Conservation (phyloP, 2,888 invertebrate species). For the Drosophila meridiana region DNA sequence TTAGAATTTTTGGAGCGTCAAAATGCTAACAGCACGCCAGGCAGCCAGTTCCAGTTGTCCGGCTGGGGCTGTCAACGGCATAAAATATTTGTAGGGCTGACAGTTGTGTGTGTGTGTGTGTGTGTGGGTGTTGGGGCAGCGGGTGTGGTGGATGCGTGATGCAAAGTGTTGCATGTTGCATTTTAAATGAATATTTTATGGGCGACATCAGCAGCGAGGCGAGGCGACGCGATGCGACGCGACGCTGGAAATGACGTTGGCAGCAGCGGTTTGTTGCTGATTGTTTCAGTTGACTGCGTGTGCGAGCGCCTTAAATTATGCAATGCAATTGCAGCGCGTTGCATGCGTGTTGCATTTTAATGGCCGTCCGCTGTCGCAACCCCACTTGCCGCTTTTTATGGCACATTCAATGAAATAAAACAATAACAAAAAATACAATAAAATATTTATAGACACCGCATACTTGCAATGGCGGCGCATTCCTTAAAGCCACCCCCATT, state of each 20-base stretch:
- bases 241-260: constrained; percentile 41
- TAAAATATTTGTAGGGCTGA: constrained; percentile 52
- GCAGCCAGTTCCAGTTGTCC: constrained; percentile 42
- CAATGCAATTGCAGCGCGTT: constrained; percentile 61
- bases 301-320: constrained; percentile 74
- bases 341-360: constrained; percentile 77
- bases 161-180: constrained; percentile 78
- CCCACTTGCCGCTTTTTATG: constrained; percentile 41
- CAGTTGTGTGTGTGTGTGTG: constrained; percentile 61
- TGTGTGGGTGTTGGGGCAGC: constrained; percentile 27
- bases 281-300: constrained; percentile 63
- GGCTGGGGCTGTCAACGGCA: constrained; percentile 68
- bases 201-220: constrained; percentile 51
- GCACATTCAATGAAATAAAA: constrained; percentile 50
- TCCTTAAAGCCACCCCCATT: constrained; percentile 24
- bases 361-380: constrained; percentile 32
- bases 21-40: constrained; percentile 18
- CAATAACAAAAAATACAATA: constrained; percentile 47
- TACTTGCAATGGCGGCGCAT: constrained; percentile 24
- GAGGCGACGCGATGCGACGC: background rate
- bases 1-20: constrained; percentile 58
- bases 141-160: constrained; percentile 60
- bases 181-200: constrained; percentile 79
- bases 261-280: constrained; percentile 42
- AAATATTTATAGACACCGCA: constrained; percentile 58